Conservation (phyloP, 2,888 invertebrate species). For the Spisula solida region DNA sequence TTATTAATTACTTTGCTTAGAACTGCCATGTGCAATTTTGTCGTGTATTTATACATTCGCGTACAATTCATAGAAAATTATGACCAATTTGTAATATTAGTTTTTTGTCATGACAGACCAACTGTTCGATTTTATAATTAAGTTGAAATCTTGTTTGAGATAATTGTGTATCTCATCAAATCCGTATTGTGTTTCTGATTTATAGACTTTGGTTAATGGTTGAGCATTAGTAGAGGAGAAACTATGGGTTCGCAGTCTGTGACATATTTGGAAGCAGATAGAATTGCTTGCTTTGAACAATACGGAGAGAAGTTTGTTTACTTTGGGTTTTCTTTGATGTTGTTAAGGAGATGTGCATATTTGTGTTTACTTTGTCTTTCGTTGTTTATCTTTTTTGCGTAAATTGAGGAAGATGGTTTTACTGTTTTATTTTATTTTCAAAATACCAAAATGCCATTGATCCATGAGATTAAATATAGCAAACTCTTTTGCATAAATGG, state of each 20-base stretch:
- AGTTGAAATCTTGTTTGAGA: constrained; percentile 47
- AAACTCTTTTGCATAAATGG: too few relatives aligned
- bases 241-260: background rate
- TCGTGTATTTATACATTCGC: constrained; percentile 10
- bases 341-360: too few relatives aligned
- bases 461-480: too few relatives aligned
- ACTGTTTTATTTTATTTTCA: too few relatives aligned
- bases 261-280: background rate
- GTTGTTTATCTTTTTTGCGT: too few relatives aligned
- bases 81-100: constrained; percentile 54
- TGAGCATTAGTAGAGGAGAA: constrained; percentile 14
- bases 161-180: constrained; percentile 50
- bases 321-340: too few relatives aligned
- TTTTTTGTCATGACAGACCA: constrained; percentile 45
- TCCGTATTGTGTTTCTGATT: constrained; percentile 54
- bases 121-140: constrained; percentile 68
- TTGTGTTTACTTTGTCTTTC: too few relatives aligned
- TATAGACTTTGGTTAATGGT: constrained; percentile 56
- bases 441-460: too few relatives aligned
- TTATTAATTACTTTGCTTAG: constrained; percentile 3
- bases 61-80: constrained; percentile 31
- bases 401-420: too few relatives aligned
- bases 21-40: background rate
- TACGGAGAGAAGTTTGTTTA: too few relatives aligned
- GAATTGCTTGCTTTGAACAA: too few relatives aligned